Evolutionary conservation across 2,113 vertebrate species (phyloP).

Genomic region (Lophotis ruficrista): DNA sequence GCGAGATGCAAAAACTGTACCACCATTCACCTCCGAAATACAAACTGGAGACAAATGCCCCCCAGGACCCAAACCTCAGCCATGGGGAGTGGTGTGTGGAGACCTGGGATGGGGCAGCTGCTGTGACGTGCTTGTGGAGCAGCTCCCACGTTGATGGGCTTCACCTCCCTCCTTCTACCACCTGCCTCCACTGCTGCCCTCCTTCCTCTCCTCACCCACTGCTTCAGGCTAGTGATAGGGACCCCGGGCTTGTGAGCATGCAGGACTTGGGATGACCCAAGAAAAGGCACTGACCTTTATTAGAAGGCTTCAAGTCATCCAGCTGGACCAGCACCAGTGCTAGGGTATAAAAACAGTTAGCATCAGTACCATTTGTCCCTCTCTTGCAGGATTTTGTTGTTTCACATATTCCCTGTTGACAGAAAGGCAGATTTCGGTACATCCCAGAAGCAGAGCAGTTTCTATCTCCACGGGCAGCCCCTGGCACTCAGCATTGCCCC

Average conservation of each 20-base stretch:
- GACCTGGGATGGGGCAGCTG: background rate
- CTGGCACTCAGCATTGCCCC: rapidly evolving
- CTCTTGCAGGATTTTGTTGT: background rate
- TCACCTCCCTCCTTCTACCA: rapidly evolving
- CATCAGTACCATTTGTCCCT: background rate
- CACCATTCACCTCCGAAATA: background rate
- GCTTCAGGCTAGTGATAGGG: background rate
- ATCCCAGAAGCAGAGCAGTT: background rate
- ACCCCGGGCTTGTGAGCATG: background rate
- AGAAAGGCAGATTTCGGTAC: background rate
- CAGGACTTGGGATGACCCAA: background rate
- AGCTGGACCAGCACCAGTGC: background rate
- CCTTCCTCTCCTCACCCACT: background rate
- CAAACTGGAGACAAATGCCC: background rate
- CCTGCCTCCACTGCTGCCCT: rapidly evolving
- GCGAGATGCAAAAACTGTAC: background rate
- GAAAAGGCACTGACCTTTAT: background rate
- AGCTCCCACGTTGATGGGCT: rapidly evolving
- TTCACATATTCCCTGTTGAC: background rate
- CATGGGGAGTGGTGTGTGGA: background rate
- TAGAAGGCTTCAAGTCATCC: background rate
- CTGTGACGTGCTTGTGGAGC: rapidly evolving
- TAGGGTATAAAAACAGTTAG: background rate
- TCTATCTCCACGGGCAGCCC: background rate
- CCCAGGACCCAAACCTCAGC: background rate